These are phyloP conservation scores for Antheraea assamensis DNA, from an alignment of 2,888 invertebrate genomes.

Conservation along the genomic window DNA sequence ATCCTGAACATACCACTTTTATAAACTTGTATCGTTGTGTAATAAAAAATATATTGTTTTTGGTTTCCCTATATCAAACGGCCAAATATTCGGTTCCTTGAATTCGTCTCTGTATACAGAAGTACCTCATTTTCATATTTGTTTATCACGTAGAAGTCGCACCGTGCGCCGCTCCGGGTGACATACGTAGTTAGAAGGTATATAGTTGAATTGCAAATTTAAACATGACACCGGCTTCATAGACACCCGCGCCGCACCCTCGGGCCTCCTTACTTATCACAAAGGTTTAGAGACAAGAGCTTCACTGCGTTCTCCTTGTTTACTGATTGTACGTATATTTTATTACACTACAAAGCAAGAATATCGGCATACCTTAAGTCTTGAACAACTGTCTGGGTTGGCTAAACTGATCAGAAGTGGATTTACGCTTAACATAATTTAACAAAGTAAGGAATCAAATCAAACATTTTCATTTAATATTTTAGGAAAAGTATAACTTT, in stretches of 20 bases:
- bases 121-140: slow-evolving; percentile 45
- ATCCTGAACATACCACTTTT: neutral
- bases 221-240: slow-evolving; percentile 50
- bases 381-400: neutral
- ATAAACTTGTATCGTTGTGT: neutral
- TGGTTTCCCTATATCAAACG: neutral
- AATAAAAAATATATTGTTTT: too few species aligned
- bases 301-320: neutral
- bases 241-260: slow-evolving; percentile 24
- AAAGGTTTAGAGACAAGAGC: slow-evolving; percentile 3
- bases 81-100: neutral
- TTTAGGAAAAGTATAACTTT: too few species aligned
- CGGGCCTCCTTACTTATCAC: slow-evolving; percentile 27
- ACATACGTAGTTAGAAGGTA: slow-evolving; percentile 44
- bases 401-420: too few species aligned
- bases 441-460: too few species aligned
- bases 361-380: neutral
- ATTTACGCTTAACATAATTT: too few species aligned
- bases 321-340: neutral
- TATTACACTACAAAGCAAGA: neutral
- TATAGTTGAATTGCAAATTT: slow-evolving; percentile 66
- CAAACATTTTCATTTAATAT: too few species aligned
- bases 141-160: slow-evolving; percentile 40
- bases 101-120: slow-evolving; percentile 15
- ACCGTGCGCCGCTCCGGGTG: slow-evolving; percentile 36